Evolutionary conservation across 2,888 invertebrate genomes (phyloP), one percentile per base, ranked within the genome.

Genomic region (Bellardia bayeri): DNA sequence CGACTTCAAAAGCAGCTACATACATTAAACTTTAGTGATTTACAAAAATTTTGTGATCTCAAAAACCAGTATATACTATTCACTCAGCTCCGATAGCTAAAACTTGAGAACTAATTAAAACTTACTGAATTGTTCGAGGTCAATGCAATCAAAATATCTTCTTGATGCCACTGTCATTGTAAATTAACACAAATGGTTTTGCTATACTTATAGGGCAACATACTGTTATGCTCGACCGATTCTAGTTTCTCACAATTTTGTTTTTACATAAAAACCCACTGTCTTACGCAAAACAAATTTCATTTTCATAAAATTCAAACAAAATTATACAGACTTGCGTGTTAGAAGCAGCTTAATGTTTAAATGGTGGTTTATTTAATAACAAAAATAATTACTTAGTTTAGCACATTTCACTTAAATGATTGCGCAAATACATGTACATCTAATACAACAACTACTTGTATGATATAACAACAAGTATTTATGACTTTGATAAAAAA

Each of bases 321-420:
- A 14, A 14, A 13, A 14, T 7, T 16, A 54, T 3, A 69, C 1
- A 69, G 54, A 72, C 42, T 83, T 76, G 82, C 82, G 82, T 83
- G 82, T 37, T 54, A 13, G 71, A 63, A 71, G n/a, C 54, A 63
- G 1, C 71, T 76, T 45, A 83, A 42, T 30, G 23, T 16, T 72
- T 80, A 42, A 30, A 33, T 64, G 14, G 6, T 9, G 11, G 37
- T 45, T 66, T 58, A 37, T 71, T 80, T 49, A 63, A 40, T 30
- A 23, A 58, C 40, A 51, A 45, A n/a, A n/a, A 30, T 58, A 7
- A 71, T 71, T 45, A 63, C 23, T 83, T 56, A 63, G 37, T 64
- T 72, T 51, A 66, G 51, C 64, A 85, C 79, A 68, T 85, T 68
- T 79, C 13, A 30, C 40, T 11, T 49, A 72, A 74, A 80, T 68